Evolutionary conservation across 2,797 vertebrate species (phyloP), one percentile per base, ranked within the genome.

Genomic region (Amblyraja radiata): DNA sequence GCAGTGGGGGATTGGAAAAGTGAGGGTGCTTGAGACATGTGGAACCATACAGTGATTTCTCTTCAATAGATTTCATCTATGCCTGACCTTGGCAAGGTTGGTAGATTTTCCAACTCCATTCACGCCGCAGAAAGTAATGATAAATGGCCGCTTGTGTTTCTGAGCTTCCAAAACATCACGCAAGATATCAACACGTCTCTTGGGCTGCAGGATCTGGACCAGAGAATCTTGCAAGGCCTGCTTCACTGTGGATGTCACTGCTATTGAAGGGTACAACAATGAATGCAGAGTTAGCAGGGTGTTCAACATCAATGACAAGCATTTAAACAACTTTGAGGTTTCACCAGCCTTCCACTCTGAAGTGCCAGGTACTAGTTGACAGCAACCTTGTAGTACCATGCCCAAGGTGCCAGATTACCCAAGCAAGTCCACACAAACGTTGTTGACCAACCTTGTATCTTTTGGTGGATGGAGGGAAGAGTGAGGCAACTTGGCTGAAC

Each of bases 51-150:
- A 25, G 25, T 61, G 11, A 11, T 13, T 18, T 1, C 7, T n/a
- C 28, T 13, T 39, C 32, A 65, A 58, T 68, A 9, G 25, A 32
- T 81, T 71, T 86, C 23, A 84, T 61, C n/a, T 7, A 68, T 68
- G 63, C 84, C 95, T 94, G 58, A 98, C 99, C 97, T 99, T 99
- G 94, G 99, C 99, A 93, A 99, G 96, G 95, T 99, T 99, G 93
- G 98, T 99, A 93, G 99, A 99, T 93, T 99, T 99, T 21, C 99
- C 99, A 0, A 99, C 99, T 0, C 99, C 99, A 0, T 99, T 99
- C 93, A 99, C 99, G 0, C 99, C 99, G 28, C 99, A 99, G 93
- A 99, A 99, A 0, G 99, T 99, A 73, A 99, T 96, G 71, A 99
- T 97, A 0, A 99, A 99, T 3, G 99, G 99, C 65, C 97, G 97